Evolutionary conservation across 2,113 vertebrate species (phyloP).

Genomic region (Aspiorhynchus laticeps): DNA sequence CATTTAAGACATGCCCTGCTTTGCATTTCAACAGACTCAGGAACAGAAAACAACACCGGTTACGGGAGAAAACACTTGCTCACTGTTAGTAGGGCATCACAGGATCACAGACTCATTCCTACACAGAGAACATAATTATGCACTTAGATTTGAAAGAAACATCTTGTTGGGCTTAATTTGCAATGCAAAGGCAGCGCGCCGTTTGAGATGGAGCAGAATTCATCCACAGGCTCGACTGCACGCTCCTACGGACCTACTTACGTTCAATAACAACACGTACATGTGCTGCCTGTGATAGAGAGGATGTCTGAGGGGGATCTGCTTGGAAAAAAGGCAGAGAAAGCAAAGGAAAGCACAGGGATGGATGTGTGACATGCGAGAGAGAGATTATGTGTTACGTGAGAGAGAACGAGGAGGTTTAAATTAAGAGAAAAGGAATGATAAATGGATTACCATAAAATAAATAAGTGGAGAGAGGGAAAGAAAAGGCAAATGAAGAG

Average conservation of each 20-base stretch:
- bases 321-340: conserved; percentile 22
- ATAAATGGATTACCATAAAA: conserved; percentile 38
- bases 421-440: neutral
- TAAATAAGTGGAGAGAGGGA: neutral
- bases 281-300: conserved; percentile 59
- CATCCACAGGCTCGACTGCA: conserved; percentile 18
- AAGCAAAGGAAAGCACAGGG: conserved; percentile 10
- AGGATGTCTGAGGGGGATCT: conserved; percentile 65
- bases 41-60: conserved; percentile 4
- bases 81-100: conserved; percentile 41
- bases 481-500: conserved; percentile 7
- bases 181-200: conserved; percentile 12
- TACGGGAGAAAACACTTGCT: conserved; percentile 22
- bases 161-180: conserved; percentile 49
- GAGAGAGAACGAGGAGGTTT: conserved; percentile 3
- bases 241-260: conserved; percentile 26
- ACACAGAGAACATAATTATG: conserved; percentile 39
- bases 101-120: conserved; percentile 39
- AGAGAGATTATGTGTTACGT: neutral
- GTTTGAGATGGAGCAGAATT: conserved; percentile 10
- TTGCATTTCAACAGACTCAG: conserved; percentile 11
- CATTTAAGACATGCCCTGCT: neutral
- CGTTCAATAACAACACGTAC: conserved; percentile 12
- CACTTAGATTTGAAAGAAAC: conserved; percentile 33
- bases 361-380: conserved; percentile 12